Evolutionary conservation across 23 tunicate genomes (phyloP).

Genomic region (Styela plicata): DNA sequence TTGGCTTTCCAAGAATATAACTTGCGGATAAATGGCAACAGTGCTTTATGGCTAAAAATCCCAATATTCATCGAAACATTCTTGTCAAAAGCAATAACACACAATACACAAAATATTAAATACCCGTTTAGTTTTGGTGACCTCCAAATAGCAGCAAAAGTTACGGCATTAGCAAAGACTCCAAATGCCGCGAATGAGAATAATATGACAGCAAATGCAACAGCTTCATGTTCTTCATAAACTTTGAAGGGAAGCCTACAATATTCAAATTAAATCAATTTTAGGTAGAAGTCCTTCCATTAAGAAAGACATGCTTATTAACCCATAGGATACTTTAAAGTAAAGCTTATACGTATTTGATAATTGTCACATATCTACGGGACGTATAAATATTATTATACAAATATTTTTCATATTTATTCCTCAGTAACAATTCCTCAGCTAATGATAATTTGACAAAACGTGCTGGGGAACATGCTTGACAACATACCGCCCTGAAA

Average conservation of each 20-base stretch:
- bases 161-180: neutral
- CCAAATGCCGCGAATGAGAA: neutral
- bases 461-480: neutral
- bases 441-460: neutral
- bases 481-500: neutral
- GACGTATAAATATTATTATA: too few relatives aligned
- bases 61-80: neutral
- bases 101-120: neutral
- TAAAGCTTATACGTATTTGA: neutral
- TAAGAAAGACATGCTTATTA: neutral
- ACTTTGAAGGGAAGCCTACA: neutral
- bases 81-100: neutral
- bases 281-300: neutral
- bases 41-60: too few relatives aligned
- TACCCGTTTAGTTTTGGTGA: conserved; percentile 9
- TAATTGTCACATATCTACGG: neutral
- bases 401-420: too few relatives aligned
- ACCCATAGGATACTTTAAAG: neutral
- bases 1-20: neutral
- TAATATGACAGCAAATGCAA: neutral
- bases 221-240: conserved; percentile 1
- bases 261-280: neutral
- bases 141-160: neutral
- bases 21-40: too few relatives aligned
- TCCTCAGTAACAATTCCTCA: neutral